These are phyloP conservation scores for Steatocranus sp. DNA, from an alignment of 2,797 vertebrate species.

Conservation along the genomic window DNA sequence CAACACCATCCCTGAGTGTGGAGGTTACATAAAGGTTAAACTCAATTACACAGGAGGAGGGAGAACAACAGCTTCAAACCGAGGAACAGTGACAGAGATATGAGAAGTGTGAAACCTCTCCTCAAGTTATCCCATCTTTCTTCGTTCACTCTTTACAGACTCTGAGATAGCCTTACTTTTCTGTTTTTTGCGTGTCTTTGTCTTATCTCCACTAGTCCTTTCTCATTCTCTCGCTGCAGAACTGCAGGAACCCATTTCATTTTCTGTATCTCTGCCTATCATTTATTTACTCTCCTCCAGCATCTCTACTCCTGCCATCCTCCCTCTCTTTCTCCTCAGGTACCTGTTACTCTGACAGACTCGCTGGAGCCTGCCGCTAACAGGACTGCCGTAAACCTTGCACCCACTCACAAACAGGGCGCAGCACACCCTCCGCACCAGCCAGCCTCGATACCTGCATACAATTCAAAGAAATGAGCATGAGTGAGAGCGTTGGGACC, in stretches of 20 bases:
- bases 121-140: conserved; percentile 19
- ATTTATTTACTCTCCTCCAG: conserved; percentile 46
- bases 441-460: conserved; percentile 89
- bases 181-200: conserved; percentile 1
- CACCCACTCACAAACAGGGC: conserved; percentile 76
- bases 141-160: conserved; percentile 12
- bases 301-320: conserved; percentile 1
- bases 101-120: conserved; percentile 17
- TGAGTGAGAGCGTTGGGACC: background rate
- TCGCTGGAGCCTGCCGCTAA: conserved; percentile 53
- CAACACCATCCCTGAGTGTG: conserved; percentile 31
- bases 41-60: conserved; percentile 42
- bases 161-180: conserved; percentile 30
- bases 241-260: conserved; percentile 22
- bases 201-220: conserved; percentile 22
- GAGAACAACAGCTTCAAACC: conserved; percentile 28
- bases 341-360: conserved; percentile 79
- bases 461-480: background rate
- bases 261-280: conserved; percentile 40
- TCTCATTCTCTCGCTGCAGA: background rate
- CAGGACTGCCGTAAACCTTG: conserved; percentile 61
- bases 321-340: conserved; percentile 6
- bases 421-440: conserved; percentile 85
- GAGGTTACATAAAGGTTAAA: conserved; percentile 66
- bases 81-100: conserved; percentile 7